phyloP scores from a whole-genome alignment of 2,797 vertebrate genomes.

The Hirundo rustica region DNA sequence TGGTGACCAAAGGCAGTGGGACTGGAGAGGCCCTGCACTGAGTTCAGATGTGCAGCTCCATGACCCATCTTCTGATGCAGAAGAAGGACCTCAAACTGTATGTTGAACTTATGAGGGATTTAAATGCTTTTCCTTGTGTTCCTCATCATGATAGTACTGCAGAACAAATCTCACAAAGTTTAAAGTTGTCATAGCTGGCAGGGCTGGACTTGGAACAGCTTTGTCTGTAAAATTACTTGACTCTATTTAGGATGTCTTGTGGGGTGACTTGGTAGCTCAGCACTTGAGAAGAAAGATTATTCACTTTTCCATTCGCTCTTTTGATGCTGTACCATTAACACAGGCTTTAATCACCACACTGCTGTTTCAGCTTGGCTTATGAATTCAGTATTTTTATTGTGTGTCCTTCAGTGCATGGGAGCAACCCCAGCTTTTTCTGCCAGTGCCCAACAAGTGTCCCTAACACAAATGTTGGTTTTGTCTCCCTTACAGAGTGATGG shows the following conservation, averaged over 20 bases:
- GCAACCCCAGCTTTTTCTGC: not conserved
- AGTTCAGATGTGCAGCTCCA: slow-evolving; percentile 79
- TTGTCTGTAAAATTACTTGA: not conserved
- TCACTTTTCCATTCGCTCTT: not conserved
- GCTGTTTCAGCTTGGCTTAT: not conserved
- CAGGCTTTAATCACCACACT: not conserved
- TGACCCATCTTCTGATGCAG: slow-evolving; percentile 66
- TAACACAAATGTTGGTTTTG: not conserved
- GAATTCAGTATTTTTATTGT: not conserved
- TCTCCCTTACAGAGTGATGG: slow-evolving; percentile 40
- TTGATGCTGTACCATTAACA: not conserved
- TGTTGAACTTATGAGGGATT: not conserved
- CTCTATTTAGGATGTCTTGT: not conserved
- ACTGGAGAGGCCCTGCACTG: slow-evolving; percentile 75
- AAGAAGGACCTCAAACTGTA: slow-evolving; percentile 78
- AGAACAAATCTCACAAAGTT: not conserved
- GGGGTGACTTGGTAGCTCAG: not conserved
- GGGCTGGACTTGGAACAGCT: not conserved
- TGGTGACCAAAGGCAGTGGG: slow-evolving; percentile 75
- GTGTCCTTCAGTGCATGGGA: not conserved
- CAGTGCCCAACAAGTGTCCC: not conserved
- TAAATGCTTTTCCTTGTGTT: not conserved
- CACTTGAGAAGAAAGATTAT: not conserved
- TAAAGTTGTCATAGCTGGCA: not conserved
- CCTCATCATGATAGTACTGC: not conserved